Conservation (phyloP, 1,140 invertebrate species). For the Mercenaria mercenaria region DNA sequence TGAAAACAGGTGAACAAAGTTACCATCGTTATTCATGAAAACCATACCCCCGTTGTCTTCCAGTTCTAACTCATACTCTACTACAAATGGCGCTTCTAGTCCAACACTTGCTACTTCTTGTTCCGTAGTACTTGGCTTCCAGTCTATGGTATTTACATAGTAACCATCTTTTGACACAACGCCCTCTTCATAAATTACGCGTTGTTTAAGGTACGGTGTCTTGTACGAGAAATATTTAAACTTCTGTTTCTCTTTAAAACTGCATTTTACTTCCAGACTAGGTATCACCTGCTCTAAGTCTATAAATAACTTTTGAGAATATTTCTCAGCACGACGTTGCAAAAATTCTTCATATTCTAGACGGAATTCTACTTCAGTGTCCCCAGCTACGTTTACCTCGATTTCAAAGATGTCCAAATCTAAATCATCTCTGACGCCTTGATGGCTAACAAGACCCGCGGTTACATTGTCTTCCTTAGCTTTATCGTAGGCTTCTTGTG, state of each 20-base stretch:
- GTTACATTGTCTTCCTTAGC: not conserved
- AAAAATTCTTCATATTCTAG: slow-evolving; percentile 22
- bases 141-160: not conserved
- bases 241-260: not conserved
- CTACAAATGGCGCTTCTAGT: not conserved
- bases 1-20: slow-evolving; percentile 22
- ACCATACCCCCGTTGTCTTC: not conserved
- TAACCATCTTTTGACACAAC: not conserved
- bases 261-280: not conserved
- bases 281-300: slow-evolving; percentile 1
- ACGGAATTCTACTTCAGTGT: not conserved
- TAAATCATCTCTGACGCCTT: not conserved
- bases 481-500: not conserved
- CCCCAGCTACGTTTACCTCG: not conserved
- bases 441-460: slow-evolving; percentile 14
- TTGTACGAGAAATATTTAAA: not conserved
- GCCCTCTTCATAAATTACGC: not conserved
- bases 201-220: not conserved
- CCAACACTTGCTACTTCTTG: not conserved
- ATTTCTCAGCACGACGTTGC: not conserved
- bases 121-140: not conserved
- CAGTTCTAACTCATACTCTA: slow-evolving; percentile 5
- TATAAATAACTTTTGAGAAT: slow-evolving; percentile 5
- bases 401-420: slow-evolving; percentile 7
- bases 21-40: not conserved